Conservation (phyloP, 2,113 vertebrate genomes). For the Empidonax alnorum region DNA sequence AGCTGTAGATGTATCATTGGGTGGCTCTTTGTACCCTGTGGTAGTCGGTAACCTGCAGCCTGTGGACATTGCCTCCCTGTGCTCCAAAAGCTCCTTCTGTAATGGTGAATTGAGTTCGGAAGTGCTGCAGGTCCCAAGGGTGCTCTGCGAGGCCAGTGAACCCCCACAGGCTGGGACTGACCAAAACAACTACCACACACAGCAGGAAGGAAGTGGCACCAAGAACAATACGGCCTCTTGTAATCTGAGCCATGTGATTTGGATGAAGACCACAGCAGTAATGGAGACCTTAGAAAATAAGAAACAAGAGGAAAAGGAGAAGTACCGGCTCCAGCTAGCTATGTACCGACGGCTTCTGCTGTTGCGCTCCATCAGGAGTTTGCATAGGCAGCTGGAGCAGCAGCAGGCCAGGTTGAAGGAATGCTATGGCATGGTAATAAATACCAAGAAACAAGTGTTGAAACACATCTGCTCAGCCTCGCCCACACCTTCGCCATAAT, state of each 20-base stretch:
- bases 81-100: neutral
- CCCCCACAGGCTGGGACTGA: neutral
- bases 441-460: conserved; percentile 51
- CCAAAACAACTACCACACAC: accelerated
- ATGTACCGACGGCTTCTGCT: conserved; percentile 50
- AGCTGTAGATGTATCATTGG: neutral
- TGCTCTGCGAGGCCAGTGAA: accelerated
- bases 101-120: accelerated
- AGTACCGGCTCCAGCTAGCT: neutral
- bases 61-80: neutral
- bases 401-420: conserved; percentile 36
- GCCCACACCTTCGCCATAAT: neutral
- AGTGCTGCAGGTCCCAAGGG: neutral
- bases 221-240: accelerated
- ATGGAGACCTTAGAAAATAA: conserved; percentile 19
- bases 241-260: neutral
- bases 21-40: accelerated
- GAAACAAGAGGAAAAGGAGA: conserved; percentile 54
- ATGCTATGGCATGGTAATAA: neutral
- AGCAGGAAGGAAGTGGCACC: accelerated
- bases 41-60: neutral
- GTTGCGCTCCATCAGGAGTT: conserved; percentile 41
- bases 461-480: conserved; percentile 26
- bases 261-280: neutral
- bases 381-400: conserved; percentile 57